These are phyloP conservation scores for Piprites chloris DNA, from an alignment of 2,113 vertebrate species.

Conservation along the genomic window DNA sequence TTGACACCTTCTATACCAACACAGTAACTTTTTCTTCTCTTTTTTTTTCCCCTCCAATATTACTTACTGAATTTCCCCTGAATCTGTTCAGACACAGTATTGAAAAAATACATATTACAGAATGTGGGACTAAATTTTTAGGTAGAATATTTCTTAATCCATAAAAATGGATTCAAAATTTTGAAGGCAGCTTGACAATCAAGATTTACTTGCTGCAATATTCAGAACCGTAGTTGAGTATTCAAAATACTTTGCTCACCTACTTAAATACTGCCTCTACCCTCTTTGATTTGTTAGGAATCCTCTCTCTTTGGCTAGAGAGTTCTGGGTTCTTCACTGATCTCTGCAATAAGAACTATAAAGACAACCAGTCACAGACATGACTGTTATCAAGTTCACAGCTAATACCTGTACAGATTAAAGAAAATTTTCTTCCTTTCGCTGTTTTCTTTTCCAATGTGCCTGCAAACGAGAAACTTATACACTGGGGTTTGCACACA, in stretches of 20 bases:
- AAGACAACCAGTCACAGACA: not conserved
- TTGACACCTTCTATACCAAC: not conserved
- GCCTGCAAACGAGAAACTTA: not conserved
- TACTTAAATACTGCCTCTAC: not conserved
- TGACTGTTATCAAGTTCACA: not conserved
- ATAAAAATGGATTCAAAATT: not conserved
- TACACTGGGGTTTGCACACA: not conserved
- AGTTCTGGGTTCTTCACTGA: not conserved
- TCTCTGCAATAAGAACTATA: not conserved
- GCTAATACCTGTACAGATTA: not conserved
- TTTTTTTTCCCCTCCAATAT: too few species aligned
- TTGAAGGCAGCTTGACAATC: not conserved
- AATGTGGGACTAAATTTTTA: not conserved
- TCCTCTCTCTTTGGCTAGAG: not conserved
- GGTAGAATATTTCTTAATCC: not conserved
- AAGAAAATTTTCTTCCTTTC: not conserved
- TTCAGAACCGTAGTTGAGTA: not conserved
- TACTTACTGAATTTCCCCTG: not conserved
- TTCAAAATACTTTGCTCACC: not conserved
- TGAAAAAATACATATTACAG: not conserved
- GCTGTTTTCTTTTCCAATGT: not conserved
- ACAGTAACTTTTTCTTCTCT: fast-evolving
- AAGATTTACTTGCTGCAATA: not conserved
- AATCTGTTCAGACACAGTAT: not conserved
- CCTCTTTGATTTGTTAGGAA: not conserved